Base-by-base conservation (phyloP, 2,888 invertebrate species). In the Lydus trimaculatus region DNA sequence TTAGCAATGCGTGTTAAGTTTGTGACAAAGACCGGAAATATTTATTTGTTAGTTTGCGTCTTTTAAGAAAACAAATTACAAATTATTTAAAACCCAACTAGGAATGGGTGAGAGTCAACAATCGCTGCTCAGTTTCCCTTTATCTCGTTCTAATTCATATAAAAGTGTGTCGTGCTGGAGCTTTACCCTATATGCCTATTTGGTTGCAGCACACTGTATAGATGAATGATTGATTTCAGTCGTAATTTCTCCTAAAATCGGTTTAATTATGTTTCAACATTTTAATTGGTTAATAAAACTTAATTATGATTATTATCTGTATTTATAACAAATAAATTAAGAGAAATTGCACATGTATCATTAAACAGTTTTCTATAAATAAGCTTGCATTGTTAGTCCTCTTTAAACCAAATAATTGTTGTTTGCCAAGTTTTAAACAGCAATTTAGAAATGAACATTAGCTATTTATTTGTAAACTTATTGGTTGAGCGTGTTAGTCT, bases 381-480 rank as follows among this genome's bases (percentile, higher is more conserved):
- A 56, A 52, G 8, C 25, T 23, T 56, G 13, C 56, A 23, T 25
- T 25, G 25, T 56, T 56, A 25, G 2, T 25, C 13, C 25, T 25
- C 23, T 25, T 25, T 6, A 56, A 25, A 56, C 11, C 13, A 25
- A 56, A 23, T 56, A 25, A 56, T 56, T 56, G 11, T 48, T 48
- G 56, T 56, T 52, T 56, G 56, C 56, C 56, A 56, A 56, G 25
- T 56, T 56, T 56, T 56, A 56, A 56, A 56, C 25, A 25, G 56
- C 25, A 56, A 56, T 56, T 25, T 25, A 56, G 25, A 56, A 56
- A 56, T 56, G 56, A 56, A 56, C 56, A 56, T 56, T 56, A 25
- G 25, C 56, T 56, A 56, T 56, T 56, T 56, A 56, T 56, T 56
- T 56, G 25, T 20, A 56, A 56, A 56, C 25, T 28, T 56, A 56